Base-by-base conservation (phyloP, 2,113 vertebrate species). In the Actenoides hombroni region DNA sequence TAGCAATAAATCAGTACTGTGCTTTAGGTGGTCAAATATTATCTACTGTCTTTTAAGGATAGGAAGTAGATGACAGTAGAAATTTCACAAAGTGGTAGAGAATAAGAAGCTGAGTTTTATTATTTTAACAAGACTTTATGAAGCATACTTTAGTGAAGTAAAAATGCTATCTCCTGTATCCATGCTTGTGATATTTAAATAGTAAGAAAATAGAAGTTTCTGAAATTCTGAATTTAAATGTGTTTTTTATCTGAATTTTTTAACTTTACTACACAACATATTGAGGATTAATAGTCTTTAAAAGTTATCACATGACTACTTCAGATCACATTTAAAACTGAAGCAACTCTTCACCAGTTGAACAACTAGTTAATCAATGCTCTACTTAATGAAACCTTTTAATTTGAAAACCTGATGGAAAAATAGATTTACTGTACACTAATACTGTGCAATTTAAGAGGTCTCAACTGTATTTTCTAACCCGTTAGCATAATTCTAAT, bases 401-500 rank as follows among this genome's bases (percentile, higher is more conserved):
- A 79, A 67, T 93, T 86, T 92, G 37, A 94, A 96, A 97, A 94
- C 23, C 9, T 90, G 40, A 86, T 57, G 48, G 51, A 93, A 54
- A 94, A 81, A 92, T 73, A 64, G 48, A 94, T 95, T 95, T 82
- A 86, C 13, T 93, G 25, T 53, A 91, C 37, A 79, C 18, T 19
- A 86, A 83, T 33, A 51, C 9, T 85, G 28, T 83, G 73, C 21
- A 95, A 73, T 94, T 90, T 83, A 87, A 83, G 59, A 83, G 21
- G 46, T 91, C 63, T 96, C 33, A 6, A 74, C 33, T 82, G 49
- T 61, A 76, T 95, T 95, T 88, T 51, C 48, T 92, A 93, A 87
- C 10, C 16, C 46, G 91, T 97, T 49, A 95, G 39, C 44, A 90
- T 71, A 95, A 83, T 90, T 97, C 56, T 93, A 93, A 95, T 92